Percentiles rank a stretch among this genome's conserved stretches.
Evolutionary conservation across 1,140 invertebrate genomes (phyloP).

Genomic region (Drosophila sp.): DNA sequence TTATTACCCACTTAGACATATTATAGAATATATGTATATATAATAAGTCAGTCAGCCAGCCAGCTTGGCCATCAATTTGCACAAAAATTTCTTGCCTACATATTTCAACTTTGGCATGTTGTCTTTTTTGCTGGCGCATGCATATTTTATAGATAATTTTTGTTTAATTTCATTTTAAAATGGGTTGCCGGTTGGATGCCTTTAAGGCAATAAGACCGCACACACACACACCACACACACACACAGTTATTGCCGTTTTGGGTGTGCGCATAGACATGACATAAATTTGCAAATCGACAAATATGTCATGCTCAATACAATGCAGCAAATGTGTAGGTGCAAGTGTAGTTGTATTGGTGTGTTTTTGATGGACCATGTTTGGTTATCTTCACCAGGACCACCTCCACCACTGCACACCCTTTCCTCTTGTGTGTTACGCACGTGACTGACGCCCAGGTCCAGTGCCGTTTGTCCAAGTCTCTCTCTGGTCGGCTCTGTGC

Average conservation of each 20-base stretch:
- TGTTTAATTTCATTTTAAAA: constrained; percentile 64
- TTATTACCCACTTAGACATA: constrained; percentile 4
- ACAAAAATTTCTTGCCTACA: constrained; percentile 8
- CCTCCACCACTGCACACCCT: not conserved
- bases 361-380: constrained; percentile 79
- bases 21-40: not conserved
- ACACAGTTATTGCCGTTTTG: constrained; percentile 6
- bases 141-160: constrained; percentile 61
- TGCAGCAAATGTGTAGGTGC: constrained; percentile 47
- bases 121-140: constrained; percentile 19
- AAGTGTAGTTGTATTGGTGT: constrained; percentile 62
- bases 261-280: constrained; percentile 33
- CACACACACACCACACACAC: not conserved
- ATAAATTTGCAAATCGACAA: constrained; percentile 81
- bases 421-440: constrained; percentile 31
- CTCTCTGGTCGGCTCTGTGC: constrained; percentile 24
- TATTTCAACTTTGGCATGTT: constrained; percentile 17
- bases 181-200: constrained; percentile 16
- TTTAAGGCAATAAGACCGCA: constrained; percentile 39
- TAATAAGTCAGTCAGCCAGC: not conserved
- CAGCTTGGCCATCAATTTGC: constrained; percentile 2
- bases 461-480: constrained; percentile 6
- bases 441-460: constrained; percentile 66
- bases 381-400: constrained; percentile 58
- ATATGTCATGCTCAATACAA: constrained; percentile 77